Conservation (phyloP, 2,888 invertebrate species). For the Chloroclysta siterata region DNA sequence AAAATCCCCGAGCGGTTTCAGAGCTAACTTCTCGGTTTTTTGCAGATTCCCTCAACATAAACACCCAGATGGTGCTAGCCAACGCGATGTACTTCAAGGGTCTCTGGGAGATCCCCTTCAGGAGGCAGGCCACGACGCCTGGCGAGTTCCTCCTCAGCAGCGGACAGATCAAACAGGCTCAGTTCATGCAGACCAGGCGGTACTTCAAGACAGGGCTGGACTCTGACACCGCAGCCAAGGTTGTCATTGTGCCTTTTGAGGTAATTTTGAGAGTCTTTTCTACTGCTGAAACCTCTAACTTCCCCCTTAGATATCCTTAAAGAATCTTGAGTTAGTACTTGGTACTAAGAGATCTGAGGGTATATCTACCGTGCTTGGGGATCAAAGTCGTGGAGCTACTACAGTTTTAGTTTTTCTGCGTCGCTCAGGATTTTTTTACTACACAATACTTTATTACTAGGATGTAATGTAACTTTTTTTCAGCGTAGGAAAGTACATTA, state of each 20-base stretch:
- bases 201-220: conserved; percentile 83
- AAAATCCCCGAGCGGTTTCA: background rate
- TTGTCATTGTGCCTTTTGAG: conserved; percentile 87
- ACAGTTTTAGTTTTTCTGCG: too few relatives aligned
- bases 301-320: too few relatives aligned
- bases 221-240: conserved; percentile 80
- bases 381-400: too few relatives aligned
- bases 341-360: too few relatives aligned
- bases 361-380: too few relatives aligned
- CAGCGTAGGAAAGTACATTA: too few relatives aligned
- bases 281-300: too few relatives aligned
- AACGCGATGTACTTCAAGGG: conserved; percentile 91
- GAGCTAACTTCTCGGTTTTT: conserved; percentile 23
- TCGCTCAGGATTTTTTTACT: too few relatives aligned
- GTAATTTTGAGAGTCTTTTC: conserved; percentile 60
- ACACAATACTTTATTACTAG: too few relatives aligned
- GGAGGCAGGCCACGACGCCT: conserved; percentile 76
- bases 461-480: too few relatives aligned
- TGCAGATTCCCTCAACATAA: conserved; percentile 78
- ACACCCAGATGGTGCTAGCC: conserved; percentile 85
- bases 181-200: conserved; percentile 86
- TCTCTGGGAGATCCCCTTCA: conserved; percentile 87
- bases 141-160: conserved; percentile 82
- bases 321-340: too few relatives aligned
- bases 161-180: conserved; percentile 68